Percentiles rank a stretch among this genome's conserved stretches.
These are phyloP conservation scores for Diglossa brunneiventris DNA, from an alignment of 2,113 vertebrate genomes.

Conservation along the genomic window DNA sequence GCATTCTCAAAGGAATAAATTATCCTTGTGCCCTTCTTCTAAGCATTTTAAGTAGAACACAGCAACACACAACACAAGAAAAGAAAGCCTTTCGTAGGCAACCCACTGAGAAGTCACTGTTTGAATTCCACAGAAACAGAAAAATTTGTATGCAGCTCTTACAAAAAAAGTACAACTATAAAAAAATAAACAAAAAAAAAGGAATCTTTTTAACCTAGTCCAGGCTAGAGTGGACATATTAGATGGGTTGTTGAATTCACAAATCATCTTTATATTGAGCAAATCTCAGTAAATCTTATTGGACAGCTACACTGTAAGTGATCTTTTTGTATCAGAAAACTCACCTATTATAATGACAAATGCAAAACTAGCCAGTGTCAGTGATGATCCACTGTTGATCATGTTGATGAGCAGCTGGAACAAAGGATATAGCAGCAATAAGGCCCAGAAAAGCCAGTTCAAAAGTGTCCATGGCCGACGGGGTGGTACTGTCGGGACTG, in stretches of 20 bases:
- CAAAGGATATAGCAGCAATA: slow-evolving; percentile 85
- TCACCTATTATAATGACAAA: slow-evolving; percentile 86
- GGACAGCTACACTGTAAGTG: background rate
- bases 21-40: background rate
- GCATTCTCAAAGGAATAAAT: background rate
- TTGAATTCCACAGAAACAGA: background rate
- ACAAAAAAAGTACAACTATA: background rate
- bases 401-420: slow-evolving; percentile 79
- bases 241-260: background rate
- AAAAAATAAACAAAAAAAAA: background rate
- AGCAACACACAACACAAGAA: background rate
- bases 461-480: slow-evolving; percentile 84
- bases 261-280: background rate
- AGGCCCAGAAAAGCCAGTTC: slow-evolving; percentile 92
- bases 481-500: slow-evolving; percentile 67
- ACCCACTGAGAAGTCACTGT: background rate
- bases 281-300: background rate
- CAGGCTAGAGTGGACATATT: background rate
- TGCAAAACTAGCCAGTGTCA: slow-evolving; percentile 78
- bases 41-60: background rate
- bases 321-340: slow-evolving; percentile 28
- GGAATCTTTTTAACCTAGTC: background rate
- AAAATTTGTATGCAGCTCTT: background rate
- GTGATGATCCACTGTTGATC: slow-evolving; percentile 82
- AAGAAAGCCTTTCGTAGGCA: background rate